A percentile compares a stretch with the other conserved stretches of the same genome.
Evolutionary conservation across 2,888 invertebrate species (phyloP).

Genomic region (Amblyjoppa proteus): DNA sequence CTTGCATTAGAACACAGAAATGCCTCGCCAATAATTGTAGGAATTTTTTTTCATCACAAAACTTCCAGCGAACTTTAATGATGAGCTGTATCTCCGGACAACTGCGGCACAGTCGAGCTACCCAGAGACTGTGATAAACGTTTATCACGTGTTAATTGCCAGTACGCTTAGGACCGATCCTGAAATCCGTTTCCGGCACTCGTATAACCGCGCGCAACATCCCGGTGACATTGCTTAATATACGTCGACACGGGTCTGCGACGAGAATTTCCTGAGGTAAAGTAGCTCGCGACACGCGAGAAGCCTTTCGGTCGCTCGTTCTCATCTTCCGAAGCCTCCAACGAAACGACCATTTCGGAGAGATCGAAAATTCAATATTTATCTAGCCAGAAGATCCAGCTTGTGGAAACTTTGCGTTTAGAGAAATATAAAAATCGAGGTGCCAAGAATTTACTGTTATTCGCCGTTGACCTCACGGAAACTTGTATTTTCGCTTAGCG

Average conservation of each 20-base stretch:
- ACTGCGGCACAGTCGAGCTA: background rate
- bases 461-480: conserved; percentile 22
- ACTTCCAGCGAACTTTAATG: background rate
- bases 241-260: conserved; percentile 49
- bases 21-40: background rate
- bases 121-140: conserved; percentile 35
- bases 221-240: conserved; percentile 60
- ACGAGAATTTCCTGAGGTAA: conserved; percentile 36
- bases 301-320: conserved; percentile 31
- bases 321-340: conserved; percentile 30
- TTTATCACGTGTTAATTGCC: conserved; percentile 70
- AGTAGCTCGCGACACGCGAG: conserved; percentile 36
- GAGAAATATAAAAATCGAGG: background rate
- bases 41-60: background rate
- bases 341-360: conserved; percentile 31
- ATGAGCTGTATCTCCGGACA: background rate
- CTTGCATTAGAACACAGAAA: background rate
- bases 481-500: conserved; percentile 5
- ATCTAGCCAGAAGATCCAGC: conserved; percentile 26
- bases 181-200: conserved; percentile 74
- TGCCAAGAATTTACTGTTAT: conserved; percentile 2
- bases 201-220: conserved; percentile 35
- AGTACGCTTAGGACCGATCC: conserved; percentile 55
- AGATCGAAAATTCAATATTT: conserved; percentile 54
- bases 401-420: conserved; percentile 14